Evolutionary conservation across 2,888 invertebrate species (phyloP).

Genomic region (Lycocerus yunnanus): DNA sequence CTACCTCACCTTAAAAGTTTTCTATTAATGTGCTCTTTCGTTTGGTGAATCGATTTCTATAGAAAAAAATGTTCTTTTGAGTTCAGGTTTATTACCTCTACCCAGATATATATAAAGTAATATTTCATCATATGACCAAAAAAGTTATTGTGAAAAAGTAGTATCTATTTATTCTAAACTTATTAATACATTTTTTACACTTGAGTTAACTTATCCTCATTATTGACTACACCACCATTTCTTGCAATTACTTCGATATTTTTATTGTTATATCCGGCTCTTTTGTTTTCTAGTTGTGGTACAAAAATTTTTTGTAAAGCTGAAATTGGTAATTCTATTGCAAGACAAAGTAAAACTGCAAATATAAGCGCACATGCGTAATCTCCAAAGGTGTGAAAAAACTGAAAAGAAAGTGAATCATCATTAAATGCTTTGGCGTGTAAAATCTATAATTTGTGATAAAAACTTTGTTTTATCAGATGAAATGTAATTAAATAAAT

Average conservation of each 20-base stretch:
- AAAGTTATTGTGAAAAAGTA: not conserved
- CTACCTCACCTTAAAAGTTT: too few relatives aligned
- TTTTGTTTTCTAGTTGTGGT: not conserved
- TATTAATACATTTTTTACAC: not conserved
- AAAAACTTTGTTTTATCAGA: too few relatives aligned
- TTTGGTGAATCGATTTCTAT: too few relatives aligned
- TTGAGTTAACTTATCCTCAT: not conserved
- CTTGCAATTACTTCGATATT: not conserved
- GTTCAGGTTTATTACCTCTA: too few relatives aligned
- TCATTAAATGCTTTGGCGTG: too few relatives aligned
- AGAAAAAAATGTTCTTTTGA: too few relatives aligned
- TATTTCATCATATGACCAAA: too few relatives aligned
- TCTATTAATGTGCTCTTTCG: too few relatives aligned
- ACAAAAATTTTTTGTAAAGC: constrained; percentile 13
- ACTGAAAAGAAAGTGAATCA: too few relatives aligned
- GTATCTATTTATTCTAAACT: not conserved
- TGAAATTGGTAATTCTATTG: constrained; percentile 24
- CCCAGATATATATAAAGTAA: too few relatives aligned
- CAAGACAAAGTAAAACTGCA: constrained; percentile 11
- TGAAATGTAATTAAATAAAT: too few relatives aligned
- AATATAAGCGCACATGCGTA: not conserved
- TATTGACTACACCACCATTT: not conserved
- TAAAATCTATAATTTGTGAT: too few relatives aligned
- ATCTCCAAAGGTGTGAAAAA: not conserved
- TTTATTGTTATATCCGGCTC: not conserved